A percentile compares a stretch with the other conserved stretches of the same genome.
These are phyloP conservation scores for Mizuhopecten yessoensis DNA, from an alignment of 1,140 invertebrate genomes.

Conservation along the genomic window DNA sequence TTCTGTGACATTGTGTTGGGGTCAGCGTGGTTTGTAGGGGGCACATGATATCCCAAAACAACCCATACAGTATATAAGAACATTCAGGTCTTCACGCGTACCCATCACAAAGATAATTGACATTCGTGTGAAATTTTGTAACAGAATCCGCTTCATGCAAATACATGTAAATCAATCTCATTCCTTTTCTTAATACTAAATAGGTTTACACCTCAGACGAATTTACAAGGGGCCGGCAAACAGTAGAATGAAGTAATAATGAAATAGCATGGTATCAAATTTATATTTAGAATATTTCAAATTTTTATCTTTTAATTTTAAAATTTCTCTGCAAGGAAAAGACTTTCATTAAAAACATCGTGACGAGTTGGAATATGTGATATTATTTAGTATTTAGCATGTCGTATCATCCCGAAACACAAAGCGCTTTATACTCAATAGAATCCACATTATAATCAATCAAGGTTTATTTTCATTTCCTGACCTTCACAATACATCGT, in stretches of 20 bases:
- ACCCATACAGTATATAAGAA: background rate
- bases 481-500: no score
- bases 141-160: background rate
- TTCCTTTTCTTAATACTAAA: background rate
- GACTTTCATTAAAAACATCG: no score
- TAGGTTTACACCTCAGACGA: background rate
- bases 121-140: constrained; percentile 34
- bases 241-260: background rate
- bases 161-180: background rate
- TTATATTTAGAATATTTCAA: background rate
- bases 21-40: background rate
- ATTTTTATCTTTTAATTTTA: no score
- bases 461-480: no score
- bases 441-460: no score
- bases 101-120: background rate
- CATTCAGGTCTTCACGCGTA: background rate
- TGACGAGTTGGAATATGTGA: no score
- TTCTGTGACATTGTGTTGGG: background rate
- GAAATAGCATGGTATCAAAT: background rate
- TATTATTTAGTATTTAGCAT: no score
- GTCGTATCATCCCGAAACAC: no score
- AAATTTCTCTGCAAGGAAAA: no score
- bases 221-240: background rate
- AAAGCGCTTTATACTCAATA: no score
- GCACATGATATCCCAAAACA: background rate